Evolutionary conservation across 1,140 invertebrate species (phyloP).

Genomic region (Kradibia gibbosae): DNA sequence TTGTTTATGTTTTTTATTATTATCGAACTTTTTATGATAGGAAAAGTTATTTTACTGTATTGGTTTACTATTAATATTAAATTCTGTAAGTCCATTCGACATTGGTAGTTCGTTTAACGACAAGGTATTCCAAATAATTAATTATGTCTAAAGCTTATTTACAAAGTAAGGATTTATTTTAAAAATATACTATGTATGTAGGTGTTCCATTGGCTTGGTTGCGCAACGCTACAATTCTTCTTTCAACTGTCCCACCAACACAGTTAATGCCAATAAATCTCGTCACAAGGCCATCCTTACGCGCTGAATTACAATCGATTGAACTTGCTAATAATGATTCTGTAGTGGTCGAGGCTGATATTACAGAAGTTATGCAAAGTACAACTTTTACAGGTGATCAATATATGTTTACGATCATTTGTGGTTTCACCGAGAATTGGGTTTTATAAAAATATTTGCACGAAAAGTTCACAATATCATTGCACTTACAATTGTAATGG

Average conservation of each 20-base stretch:
- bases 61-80: too few species aligned
- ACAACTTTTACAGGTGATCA: constrained; percentile 47
- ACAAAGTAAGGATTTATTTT: too few species aligned
- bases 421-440: background rate
- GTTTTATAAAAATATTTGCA: background rate
- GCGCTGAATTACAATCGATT: constrained; percentile 57
- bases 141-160: too few species aligned
- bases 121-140: too few species aligned
- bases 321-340: constrained; percentile 64
- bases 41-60: too few species aligned
- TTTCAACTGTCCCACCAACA: constrained; percentile 60
- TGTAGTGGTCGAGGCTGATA: constrained; percentile 66
- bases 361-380: constrained; percentile 58
- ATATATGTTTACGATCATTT: background rate
- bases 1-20: too few species aligned
- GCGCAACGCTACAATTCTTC: constrained; percentile 63
- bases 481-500: too few species aligned
- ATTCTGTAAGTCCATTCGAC: too few species aligned
- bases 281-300: constrained; percentile 60
- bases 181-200: constrained; percentile 48
- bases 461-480: background rate
- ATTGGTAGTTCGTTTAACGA: too few species aligned
- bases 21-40: too few species aligned
- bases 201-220: constrained; percentile 68
- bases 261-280: constrained; percentile 62